Evolutionary conservation across 2,888 invertebrate species (phyloP), one percentile per base, ranked within the genome.

Genomic region (Marronus borbonicus): DNA sequence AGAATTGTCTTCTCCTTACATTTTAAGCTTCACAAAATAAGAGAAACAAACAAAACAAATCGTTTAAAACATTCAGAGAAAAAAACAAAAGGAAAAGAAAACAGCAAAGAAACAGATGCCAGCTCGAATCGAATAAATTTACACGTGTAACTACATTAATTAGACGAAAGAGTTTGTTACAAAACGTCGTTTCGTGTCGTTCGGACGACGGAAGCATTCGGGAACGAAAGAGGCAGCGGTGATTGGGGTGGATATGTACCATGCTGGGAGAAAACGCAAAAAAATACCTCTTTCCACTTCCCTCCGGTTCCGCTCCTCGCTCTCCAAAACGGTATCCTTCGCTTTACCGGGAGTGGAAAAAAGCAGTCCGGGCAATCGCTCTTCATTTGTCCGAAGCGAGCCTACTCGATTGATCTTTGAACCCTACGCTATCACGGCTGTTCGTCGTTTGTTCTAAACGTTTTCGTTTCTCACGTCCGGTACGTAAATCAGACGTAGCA

Each of bases 401-500:
- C 60, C 68, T 78, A 75, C 50, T 76, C 78, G 69, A 78, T 78
- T 78, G 78, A 78, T 52, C 75, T 78, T 75, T 75, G 78, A 69
- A 76, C 78, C 49, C 8, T 58, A 8, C 44, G 39, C 55, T 50
- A 12, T 17, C 66, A 20, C 70, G 14, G 36, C 20, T 20, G 36
- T 36, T 17, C 17, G 14, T 65, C 65, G 8, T 68, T 36, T 55
- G 55, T 52, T 52, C 14, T 70, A 44, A 44, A 12, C 44, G 70
- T 70, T 70, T 70, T 28, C 70, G 70, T 70, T 70, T 55, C 55
- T 10, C 55, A 70, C 70, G 70, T 70, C 55, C 55, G 28, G 14
- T 55, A 70, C 52, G 70, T 70, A 55, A 70, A 70, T 70, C 70
- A 49, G 68, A 44, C 8, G 44, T 44, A 44, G 44, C 12, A 12